These are phyloP conservation scores for Pocota personata DNA, from an alignment of 2,888 invertebrate genomes.

Conservation along the genomic window DNA sequence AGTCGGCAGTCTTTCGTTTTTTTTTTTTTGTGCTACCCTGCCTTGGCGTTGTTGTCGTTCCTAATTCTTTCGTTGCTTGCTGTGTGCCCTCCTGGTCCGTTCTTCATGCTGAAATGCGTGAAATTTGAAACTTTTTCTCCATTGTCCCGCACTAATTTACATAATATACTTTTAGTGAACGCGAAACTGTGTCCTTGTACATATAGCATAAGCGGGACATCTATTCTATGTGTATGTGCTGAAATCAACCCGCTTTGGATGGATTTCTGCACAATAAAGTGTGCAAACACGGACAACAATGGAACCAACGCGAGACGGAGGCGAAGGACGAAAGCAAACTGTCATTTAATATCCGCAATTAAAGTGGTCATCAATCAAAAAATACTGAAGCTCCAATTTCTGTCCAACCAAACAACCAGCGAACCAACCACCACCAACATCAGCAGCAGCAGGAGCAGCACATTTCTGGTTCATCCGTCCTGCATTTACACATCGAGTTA, in stretches of 20 bases:
- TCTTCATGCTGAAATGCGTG: slow-evolving; percentile 61
- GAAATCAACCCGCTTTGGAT: slow-evolving; percentile 65
- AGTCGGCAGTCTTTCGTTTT: slow-evolving; percentile 9
- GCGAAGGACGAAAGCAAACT: slow-evolving; percentile 75
- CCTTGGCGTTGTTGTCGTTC: slow-evolving; percentile 40
- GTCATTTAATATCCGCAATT: slow-evolving; percentile 83
- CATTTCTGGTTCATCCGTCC: slow-evolving; percentile 46
- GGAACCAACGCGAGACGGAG: not conserved
- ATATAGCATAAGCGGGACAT: slow-evolving; percentile 8
- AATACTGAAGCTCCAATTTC: slow-evolving; percentile 76
- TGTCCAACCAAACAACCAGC: slow-evolving; percentile 48
- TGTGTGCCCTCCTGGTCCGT: slow-evolving; percentile 3
- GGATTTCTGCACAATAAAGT: slow-evolving; percentile 66
- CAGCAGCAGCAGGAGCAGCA: slow-evolving; percentile 4
- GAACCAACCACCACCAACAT: slow-evolving; percentile 1
- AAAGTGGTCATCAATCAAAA: slow-evolving; percentile 83
- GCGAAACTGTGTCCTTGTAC: slow-evolving; percentile 62
- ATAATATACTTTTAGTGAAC: slow-evolving; percentile 71
- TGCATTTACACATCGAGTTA: slow-evolving; percentile 60
- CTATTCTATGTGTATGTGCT: slow-evolving; percentile 25
- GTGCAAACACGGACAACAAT: slow-evolving; percentile 46
- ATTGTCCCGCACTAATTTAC: slow-evolving; percentile 68
- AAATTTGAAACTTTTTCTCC: slow-evolving; percentile 71
- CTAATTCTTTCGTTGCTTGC: slow-evolving; percentile 41
- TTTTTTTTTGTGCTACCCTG: slow-evolving; percentile 9